These are phyloP conservation scores for Drosophila guanche DNA, from an alignment of 1,140 invertebrate genomes.

Conservation along the genomic window DNA sequence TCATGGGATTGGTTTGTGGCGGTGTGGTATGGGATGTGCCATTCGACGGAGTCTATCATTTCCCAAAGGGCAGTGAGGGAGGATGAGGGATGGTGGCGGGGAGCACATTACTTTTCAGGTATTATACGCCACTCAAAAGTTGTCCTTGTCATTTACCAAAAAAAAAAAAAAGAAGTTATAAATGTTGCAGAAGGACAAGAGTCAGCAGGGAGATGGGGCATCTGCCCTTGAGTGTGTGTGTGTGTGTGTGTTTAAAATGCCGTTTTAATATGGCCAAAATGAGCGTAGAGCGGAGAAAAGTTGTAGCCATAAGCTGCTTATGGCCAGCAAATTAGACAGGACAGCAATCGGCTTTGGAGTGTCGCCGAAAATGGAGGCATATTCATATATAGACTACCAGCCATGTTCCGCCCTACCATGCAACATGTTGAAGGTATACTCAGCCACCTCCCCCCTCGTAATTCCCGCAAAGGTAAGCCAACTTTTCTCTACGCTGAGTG, in stretches of 20 bases:
- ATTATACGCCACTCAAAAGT: constrained; percentile 62
- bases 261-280: constrained; percentile 62
- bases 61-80: constrained; percentile 44
- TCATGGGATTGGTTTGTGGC: constrained; percentile 16
- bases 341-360: constrained; percentile 52
- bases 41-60: constrained; percentile 39
- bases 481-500: constrained; percentile 9
- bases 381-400: constrained; percentile 8
- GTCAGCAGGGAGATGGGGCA: background rate
- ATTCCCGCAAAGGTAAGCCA: constrained; percentile 34
- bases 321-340: constrained; percentile 70
- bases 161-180: constrained; percentile 20
- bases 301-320: constrained; percentile 64
- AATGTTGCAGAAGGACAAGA: constrained; percentile 20
- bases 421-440: constrained; percentile 46
- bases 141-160: constrained; percentile 40
- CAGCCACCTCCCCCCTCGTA: background rate
- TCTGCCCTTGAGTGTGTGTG: background rate
- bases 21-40: background rate
- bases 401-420: constrained; percentile 1
- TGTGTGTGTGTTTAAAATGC: constrained; percentile 50
- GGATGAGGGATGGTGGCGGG: constrained; percentile 28
- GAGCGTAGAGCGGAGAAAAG: constrained; percentile 13
- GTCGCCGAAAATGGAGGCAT: constrained; percentile 28
- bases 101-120: constrained; percentile 54